phyloP scores from a whole-genome alignment of 2,113 vertebrate species.

The Lophius piscatorius region DNA sequence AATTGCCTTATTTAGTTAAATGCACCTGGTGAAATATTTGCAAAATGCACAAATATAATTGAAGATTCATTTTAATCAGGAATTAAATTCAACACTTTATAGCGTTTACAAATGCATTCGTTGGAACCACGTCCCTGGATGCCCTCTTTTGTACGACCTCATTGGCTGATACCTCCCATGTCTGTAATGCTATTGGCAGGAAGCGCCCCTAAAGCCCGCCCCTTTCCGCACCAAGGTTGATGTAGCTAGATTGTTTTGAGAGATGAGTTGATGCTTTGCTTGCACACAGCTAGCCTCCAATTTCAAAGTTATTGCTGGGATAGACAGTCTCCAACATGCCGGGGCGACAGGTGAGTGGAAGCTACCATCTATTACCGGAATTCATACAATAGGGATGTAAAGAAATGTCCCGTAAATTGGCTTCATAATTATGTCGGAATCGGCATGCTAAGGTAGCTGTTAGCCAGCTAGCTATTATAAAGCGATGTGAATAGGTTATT shows the following conservation, averaged over 20 bases:
- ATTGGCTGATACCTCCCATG: conserved; percentile 39
- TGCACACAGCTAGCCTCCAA: conserved; percentile 55
- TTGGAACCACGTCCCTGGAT: neutral
- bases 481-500: conserved; percentile 46
- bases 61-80: too few relatives aligned
- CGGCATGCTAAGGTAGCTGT: conserved; percentile 45
- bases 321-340: conserved; percentile 61
- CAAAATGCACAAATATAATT: neutral
- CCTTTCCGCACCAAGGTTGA: conserved; percentile 29
- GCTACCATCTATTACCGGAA: neutral
- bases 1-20: neutral
- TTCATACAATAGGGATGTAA: neutral
- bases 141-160: neutral
- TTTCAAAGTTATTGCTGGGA: conserved; percentile 62
- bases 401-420: neutral
- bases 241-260: conserved; percentile 71
- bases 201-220: conserved; percentile 2
- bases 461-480: conserved; percentile 53
- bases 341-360: conserved; percentile 62
- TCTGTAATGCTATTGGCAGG: conserved; percentile 50
- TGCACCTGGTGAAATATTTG: neutral
- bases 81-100: too few relatives aligned
- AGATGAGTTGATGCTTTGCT: conserved; percentile 67
- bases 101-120: neutral
- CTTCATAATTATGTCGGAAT: conserved; percentile 26